Percentiles rank a stretch among this genome's conserved stretches.
Evolutionary conservation across 2,113 vertebrate genomes (phyloP).

Genomic region (Turnix velox): DNA sequence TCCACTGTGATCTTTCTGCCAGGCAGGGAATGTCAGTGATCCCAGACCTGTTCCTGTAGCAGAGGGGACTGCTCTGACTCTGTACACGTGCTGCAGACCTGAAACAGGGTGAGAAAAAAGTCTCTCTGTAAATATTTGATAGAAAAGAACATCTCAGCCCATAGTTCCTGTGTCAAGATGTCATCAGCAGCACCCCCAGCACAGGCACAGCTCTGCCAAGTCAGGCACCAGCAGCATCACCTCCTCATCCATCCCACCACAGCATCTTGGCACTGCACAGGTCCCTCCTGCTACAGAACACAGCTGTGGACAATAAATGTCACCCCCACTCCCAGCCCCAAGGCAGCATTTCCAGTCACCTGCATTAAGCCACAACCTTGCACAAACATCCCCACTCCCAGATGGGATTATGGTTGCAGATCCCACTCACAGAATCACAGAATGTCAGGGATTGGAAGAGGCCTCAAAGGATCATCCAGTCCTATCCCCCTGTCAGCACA

Average conservation of each 20-base stretch:
- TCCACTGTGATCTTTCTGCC: accelerated
- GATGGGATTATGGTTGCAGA: too few relatives aligned
- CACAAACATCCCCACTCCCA: not conserved
- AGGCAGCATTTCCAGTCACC: not conserved
- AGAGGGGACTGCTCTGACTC: not conserved
- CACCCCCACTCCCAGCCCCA: not conserved
- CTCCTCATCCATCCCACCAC: not conserved
- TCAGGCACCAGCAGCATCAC: not conserved
- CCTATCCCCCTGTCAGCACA: too few relatives aligned
- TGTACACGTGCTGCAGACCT: not conserved
- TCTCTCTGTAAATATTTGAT: not conserved
- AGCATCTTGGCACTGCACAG: not conserved
- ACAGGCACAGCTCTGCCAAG: not conserved
- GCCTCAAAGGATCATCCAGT: too few relatives aligned
- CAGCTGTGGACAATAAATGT: not conserved
- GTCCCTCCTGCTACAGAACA: too few relatives aligned
- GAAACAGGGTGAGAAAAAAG: not conserved
- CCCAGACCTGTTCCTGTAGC: not conserved
- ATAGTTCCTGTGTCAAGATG: not conserved
- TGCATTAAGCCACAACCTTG: not conserved
- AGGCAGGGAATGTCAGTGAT: accelerated
- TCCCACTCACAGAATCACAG: too few relatives aligned
- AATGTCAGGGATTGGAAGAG: too few relatives aligned
- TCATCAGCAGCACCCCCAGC: not conserved
- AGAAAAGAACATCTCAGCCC: not conserved